phyloP scores from a whole-genome alignment of 2,797 vertebrate genomes.

The Catamblyrhynchus diadema region DNA sequence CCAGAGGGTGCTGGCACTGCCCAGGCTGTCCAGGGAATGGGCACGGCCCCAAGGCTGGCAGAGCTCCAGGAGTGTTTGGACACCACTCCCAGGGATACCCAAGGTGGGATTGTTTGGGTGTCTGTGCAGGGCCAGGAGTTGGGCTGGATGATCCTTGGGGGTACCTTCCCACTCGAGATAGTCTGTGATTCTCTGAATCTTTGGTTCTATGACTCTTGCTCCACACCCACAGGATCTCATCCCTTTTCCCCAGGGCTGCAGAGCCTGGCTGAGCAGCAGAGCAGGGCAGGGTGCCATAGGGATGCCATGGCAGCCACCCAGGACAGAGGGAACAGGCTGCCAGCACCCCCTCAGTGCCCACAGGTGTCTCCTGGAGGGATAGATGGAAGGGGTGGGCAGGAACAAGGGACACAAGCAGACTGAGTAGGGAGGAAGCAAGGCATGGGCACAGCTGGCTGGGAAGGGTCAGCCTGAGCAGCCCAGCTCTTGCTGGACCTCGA shows the following conservation, averaged over 20 bases:
- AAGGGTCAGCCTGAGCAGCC: neutral
- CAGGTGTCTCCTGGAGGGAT: neutral
- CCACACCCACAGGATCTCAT: neutral
- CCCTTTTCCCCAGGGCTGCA: neutral
- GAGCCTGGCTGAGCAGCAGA: neutral
- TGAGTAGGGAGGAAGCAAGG: neutral
- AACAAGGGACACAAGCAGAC: neutral
- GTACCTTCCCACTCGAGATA: neutral
- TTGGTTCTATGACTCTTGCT: neutral
- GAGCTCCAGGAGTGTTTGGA: neutral
- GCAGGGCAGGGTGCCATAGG: neutral
- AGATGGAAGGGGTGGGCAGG: neutral
- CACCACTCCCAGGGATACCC: rapidly evolving
- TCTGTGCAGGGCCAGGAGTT: rapidly evolving
- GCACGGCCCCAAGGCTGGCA: rapidly evolving
- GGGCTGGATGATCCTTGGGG: neutral
- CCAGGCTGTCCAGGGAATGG: neutral
- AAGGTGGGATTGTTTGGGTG: neutral
- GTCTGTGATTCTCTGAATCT: neutral
- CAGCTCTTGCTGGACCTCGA: neutral
- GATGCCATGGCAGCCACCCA: neutral
- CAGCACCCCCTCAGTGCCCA: neutral
- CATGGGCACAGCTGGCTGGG: neutral
- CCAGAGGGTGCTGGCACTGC: neutral
- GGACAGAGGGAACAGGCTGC: neutral